Evolutionary conservation across 2,888 invertebrate genomes (phyloP), one percentile per base, ranked within the genome.

Genomic region (Nasonovia ribisnigri): DNA sequence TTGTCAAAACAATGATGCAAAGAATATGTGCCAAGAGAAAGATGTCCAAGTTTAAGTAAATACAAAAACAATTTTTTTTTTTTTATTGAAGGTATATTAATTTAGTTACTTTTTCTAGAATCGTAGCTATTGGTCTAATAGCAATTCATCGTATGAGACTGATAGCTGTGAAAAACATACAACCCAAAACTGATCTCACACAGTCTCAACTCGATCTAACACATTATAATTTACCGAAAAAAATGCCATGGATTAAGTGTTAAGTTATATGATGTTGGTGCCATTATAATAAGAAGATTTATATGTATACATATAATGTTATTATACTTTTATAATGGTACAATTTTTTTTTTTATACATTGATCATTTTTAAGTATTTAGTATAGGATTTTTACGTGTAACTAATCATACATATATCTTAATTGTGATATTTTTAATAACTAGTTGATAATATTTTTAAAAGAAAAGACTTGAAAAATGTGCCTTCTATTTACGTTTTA

Each of bases 241-340:
- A 93, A 90, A 93, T 93, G 90, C 93, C 93, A 93, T 93, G 93
- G 93, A 93, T 93, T 54, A 93, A 93, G 24, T 93, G 93, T 93
- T 93, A 93, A 92, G 24, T 42, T 42, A 46, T n/a, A 29, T 24
- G 3, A 51, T 29, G 29, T 77, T n/a, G 0, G 42, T 90, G 93
- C 90, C 86, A 90, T 93, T 84, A 29, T 16, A 88, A 43, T 77
- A 54, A 77, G 26, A 36, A 77, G 77, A 92, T 60, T 57, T 60
- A 84, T 84, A 42, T 86, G n/a, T n/a, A 6, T 86, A 46, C 42
- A 51, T 90, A 60, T 88, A 48, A 57, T 88, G 77, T 29, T 93
- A 88, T 88, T 51, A 43, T 51, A 54, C 20, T 51, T 77, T 54
- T 43, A 54, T 77, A 48, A 46, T 13, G 16, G 20, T 91, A 86